Base-by-base conservation (phyloP, 1,140 invertebrate species). In the Elysia chlorotica region DNA sequence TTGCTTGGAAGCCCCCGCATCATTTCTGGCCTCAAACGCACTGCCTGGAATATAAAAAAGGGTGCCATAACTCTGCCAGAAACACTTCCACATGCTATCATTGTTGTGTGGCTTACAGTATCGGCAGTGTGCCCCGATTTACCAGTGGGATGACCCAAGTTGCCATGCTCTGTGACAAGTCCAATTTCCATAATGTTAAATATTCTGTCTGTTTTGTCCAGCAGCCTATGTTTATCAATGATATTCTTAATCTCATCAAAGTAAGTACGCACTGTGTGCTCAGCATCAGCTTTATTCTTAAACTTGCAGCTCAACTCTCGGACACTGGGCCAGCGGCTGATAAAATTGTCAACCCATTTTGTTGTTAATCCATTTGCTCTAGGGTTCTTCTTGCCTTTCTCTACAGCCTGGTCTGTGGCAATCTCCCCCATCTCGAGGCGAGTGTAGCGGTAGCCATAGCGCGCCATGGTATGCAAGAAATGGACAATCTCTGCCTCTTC, bases 311-410 rank as follows among this genome's bases (percentile, higher is more conserved):
- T 71, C 19, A 71, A 57, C 25, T 71, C 68, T 62, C 68, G 54
- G 33, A 71, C 56, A 54, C 41, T 30, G 14, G 68, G 68, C 68
- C 68, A 71, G 6, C 68, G 30, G 57, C 56, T 71, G 14, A 71
- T 71, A 23, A 71, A 71, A 71, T 57, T 61, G 68, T 71, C 68
- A 35, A 71, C 68, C 68, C 68, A 71, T 62, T 71, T 71, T 36
- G 68, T 71, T 28, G 68, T 71, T 5, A 71, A 53, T 2, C 56
- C 68, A 54, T 71, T 71, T 21, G 68, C 30, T 28, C 38, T 36
- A 2, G 68, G 68, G 21, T 33, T 37, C 41, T 57, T 59, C 30
- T 71, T 71, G 1, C 68, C 68, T 38, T 71, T 71, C 30, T 71
- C 68, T 2, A 71, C 68, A 25, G 68, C 68, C 33, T 61, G 57